phyloP scores from a whole-genome alignment of 2,888 invertebrate genomes.

The Timema cristinae region DNA sequence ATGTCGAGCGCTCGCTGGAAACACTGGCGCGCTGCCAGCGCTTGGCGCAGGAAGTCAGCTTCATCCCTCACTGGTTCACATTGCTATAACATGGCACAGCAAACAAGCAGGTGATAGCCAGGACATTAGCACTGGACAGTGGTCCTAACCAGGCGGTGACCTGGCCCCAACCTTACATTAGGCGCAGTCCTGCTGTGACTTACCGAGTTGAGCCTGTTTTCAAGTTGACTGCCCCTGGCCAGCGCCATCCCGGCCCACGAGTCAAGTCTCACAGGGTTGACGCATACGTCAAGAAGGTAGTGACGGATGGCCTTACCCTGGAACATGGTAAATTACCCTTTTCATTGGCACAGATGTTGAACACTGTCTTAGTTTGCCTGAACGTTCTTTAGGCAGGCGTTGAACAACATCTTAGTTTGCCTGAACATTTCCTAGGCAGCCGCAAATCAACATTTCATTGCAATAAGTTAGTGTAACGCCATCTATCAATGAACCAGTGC shows the following conservation, averaged over 20 bases:
- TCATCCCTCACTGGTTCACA: constrained; percentile 47
- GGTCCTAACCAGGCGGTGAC: no score
- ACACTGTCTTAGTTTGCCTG: no score
- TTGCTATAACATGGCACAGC: constrained; percentile 30
- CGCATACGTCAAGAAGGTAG: constrained; percentile 77
- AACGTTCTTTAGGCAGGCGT: no score
- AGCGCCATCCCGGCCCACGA: constrained; percentile 92
- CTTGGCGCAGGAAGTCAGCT: constrained; percentile 63
- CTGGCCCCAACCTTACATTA: no score
- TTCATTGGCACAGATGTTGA: no score
- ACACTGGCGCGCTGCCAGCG: constrained; percentile 71
- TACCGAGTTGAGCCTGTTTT: constrained; percentile 72
- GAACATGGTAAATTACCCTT: constrained; percentile 4
- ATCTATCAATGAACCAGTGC: no score
- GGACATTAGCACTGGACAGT: constrained; percentile 8
- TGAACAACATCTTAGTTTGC: no score
- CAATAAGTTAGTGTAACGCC: no score
- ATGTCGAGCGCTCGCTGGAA: constrained; percentile 75
- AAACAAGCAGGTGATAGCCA: constrained; percentile 6
- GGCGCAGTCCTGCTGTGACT: constrained; percentile 35
- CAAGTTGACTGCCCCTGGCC: constrained; percentile 71
- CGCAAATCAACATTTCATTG: no score
- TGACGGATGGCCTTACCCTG: constrained; percentile 68
- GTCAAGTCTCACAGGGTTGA: constrained; percentile 75
- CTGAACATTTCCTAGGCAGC: no score